Conservation (phyloP, 2,888 invertebrate species). For the Drosophila incognita region DNA sequence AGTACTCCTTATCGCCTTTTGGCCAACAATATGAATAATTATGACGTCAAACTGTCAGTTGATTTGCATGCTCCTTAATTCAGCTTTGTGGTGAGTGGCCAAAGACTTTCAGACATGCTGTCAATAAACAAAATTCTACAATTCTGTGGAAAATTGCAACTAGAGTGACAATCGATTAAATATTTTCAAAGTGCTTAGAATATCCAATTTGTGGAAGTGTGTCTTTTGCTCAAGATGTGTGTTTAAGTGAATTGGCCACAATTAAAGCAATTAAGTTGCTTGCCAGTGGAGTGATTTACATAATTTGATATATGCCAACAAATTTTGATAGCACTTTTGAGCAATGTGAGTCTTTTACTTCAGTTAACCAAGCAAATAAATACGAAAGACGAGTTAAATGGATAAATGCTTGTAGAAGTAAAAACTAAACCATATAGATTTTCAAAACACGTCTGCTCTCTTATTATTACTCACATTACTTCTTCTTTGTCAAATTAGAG, state of each 20-base stretch:
- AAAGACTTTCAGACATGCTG: constrained; percentile 38
- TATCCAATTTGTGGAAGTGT: constrained; percentile 1
- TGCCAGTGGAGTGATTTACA: constrained; percentile 2
- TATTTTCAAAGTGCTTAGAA: constrained; percentile 18
- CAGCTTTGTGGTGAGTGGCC: constrained; percentile 28
- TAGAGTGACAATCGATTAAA: constrained; percentile 38
- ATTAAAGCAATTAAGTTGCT: constrained; percentile 12
- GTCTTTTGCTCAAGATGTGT: not conserved
- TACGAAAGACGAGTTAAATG: not conserved
- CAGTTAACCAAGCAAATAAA: not conserved
- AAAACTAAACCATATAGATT: not conserved
- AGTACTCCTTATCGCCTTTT: constrained; percentile 39
- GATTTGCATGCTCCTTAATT: constrained; percentile 68
- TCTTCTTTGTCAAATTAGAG: not conserved
- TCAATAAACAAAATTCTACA: constrained; percentile 38
- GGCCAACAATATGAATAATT: constrained; percentile 76
- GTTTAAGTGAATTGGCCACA: constrained; percentile 15
- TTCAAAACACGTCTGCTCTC: not conserved
- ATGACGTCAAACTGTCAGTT: constrained; percentile 63
- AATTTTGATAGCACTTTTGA: not conserved
- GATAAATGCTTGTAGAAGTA: not conserved
- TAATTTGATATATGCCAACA: constrained; percentile 1
- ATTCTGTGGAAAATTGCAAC: constrained; percentile 33
- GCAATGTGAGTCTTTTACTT: not conserved
- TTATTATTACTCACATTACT: not conserved